Percentiles rank a stretch among this genome's conserved stretches.
Evolutionary conservation across 2,888 invertebrate species (phyloP).

Genomic region (Abscondita cerata): DNA sequence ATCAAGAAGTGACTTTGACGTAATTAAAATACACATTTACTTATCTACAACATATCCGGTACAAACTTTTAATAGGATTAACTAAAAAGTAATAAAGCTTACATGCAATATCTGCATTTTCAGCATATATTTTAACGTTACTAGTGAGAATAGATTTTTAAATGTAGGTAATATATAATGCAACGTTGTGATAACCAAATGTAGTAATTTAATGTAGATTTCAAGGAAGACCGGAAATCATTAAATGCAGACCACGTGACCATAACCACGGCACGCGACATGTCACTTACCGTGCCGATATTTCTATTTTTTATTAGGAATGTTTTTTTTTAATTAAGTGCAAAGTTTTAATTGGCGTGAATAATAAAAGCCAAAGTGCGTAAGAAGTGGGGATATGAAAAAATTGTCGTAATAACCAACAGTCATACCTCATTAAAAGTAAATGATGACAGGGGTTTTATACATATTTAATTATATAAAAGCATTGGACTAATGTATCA

Average conservation of each 20-base stretch:
- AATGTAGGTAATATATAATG: slow-evolving; percentile 1
- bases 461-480: slow-evolving; percentile 29
- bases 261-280: slow-evolving; percentile 18
- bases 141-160: not conserved
- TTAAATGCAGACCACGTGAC: slow-evolving; percentile 15
- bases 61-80: slow-evolving; percentile 7
- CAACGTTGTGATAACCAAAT: not conserved
- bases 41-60: slow-evolving; percentile 10
- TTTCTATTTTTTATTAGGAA: not conserved
- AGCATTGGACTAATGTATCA: slow-evolving; percentile 26
- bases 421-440: slow-evolving; percentile 14
- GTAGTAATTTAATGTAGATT: slow-evolving; percentile 10
- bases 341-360: slow-evolving; percentile 13
- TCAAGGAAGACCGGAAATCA: slow-evolving; percentile 25
- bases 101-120: too few species aligned
- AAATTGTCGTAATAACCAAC: not conserved
- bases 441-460: slow-evolving; percentile 23
- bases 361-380: too few species aligned
- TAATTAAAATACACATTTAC: slow-evolving; percentile 2
- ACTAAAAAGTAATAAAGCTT: too few species aligned
- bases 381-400: not conserved
- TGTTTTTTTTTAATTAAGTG: slow-evolving; percentile 10
- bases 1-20: slow-evolving; percentile 1
- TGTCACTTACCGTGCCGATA: slow-evolving; percentile 15
- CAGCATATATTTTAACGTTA: too few species aligned